phyloP scores from a whole-genome alignment of 2,113 vertebrate genomes.

The Pachyramphus minor region DNA sequence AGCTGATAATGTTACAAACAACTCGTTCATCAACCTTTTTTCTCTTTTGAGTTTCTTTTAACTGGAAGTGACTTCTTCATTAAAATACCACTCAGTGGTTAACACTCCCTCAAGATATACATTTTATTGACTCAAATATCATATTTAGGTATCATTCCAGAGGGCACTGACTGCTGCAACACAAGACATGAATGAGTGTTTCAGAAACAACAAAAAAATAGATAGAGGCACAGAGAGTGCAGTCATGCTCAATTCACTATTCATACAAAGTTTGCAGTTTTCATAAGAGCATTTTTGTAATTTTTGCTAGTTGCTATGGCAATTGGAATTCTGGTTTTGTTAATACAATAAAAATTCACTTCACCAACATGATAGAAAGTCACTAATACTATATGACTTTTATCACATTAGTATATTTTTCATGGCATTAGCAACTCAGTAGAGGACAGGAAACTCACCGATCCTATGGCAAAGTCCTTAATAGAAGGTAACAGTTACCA shows the following conservation, averaged over 20 bases:
- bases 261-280: slow-evolving; percentile 14
- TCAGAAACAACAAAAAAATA: background rate
- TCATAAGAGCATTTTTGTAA: slow-evolving; percentile 15
- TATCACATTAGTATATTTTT: slow-evolving; percentile 69
- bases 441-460: slow-evolving; percentile 60
- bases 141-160: background rate
- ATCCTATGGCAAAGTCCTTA: slow-evolving; percentile 48
- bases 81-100: background rate
- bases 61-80: background rate
- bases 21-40: background rate
- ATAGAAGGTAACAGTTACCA: slow-evolving; percentile 47
- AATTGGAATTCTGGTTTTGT: slow-evolving; percentile 52
- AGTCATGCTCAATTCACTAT: background rate
- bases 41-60: background rate
- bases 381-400: slow-evolving; percentile 62
- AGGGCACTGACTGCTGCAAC: background rate
- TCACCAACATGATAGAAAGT: slow-evolving; percentile 67
- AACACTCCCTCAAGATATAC: background rate
- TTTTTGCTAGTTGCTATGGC: slow-evolving; percentile 44
- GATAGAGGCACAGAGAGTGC: background rate
- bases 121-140: background rate
- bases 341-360: slow-evolving; percentile 70
- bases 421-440: slow-evolving; percentile 55
- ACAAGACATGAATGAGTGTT: background rate
- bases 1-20: background rate